Conservation (phyloP, 2,888 invertebrate species). For the Platycheirus albimanus region DNA sequence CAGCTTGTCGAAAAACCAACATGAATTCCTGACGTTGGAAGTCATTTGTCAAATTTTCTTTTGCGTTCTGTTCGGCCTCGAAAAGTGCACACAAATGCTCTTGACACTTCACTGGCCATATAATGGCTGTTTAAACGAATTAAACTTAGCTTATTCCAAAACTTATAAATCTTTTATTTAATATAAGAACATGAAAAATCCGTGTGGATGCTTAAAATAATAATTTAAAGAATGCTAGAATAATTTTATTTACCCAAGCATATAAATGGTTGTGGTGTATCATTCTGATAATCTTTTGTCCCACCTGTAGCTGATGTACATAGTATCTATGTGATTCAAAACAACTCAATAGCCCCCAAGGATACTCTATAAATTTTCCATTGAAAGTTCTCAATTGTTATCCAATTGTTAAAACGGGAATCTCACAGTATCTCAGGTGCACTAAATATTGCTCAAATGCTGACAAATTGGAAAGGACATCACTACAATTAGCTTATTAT, state of each 20-base stretch:
- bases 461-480: constrained; percentile 62
- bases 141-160: too few relatives aligned
- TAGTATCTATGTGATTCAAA: constrained; percentile 18
- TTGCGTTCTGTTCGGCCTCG: too few relatives aligned
- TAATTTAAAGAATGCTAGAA: neutral
- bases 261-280: neutral
- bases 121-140: too few relatives aligned
- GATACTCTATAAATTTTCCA: constrained; percentile 2
- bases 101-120: too few relatives aligned
- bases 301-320: too few relatives aligned
- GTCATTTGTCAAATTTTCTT: too few relatives aligned
- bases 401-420: constrained; percentile 30
- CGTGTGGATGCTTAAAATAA: too few relatives aligned
- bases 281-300: constrained; percentile 8
- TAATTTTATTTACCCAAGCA: neutral
- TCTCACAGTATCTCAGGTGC: constrained; percentile 63
- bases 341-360: constrained; percentile 35
- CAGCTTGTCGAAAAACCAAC: too few relatives aligned
- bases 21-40: too few relatives aligned
- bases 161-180: too few relatives aligned
- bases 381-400: constrained; percentile 32
- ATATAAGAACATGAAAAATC: too few relatives aligned
- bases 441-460: constrained; percentile 43
- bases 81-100: too few relatives aligned
- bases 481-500: constrained; percentile 57